Percentiles rank a stretch among this genome's conserved stretches.
These are phyloP conservation scores for Melanocharis versteri DNA, from an alignment of 2,113 vertebrate genomes.

Conservation along the genomic window DNA sequence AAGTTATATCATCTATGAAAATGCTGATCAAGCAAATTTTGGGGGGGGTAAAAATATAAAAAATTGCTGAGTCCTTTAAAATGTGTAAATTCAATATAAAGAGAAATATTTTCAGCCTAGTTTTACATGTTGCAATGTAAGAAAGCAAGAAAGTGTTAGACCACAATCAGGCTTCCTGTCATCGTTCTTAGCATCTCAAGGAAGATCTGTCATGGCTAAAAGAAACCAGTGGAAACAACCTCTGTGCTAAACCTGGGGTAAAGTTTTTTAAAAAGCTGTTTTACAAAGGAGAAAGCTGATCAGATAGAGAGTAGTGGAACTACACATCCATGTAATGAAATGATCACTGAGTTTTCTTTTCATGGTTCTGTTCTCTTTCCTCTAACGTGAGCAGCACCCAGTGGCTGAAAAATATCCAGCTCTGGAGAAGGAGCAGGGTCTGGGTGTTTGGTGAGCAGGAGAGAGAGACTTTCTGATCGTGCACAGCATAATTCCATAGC, in stretches of 20 bases:
- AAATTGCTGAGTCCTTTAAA: neutral
- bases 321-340: neutral
- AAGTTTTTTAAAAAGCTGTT: neutral
- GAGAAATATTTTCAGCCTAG: neutral
- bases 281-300: neutral
- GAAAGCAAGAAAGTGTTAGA: neutral
- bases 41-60: neutral
- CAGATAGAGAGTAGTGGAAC: neutral
- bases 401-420: neutral
- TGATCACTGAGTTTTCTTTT: neutral
- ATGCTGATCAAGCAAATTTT: neutral
- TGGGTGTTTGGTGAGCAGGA: neutral
- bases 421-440: neutral
- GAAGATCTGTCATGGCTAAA: neutral
- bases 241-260: neutral
- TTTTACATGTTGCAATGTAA: neutral
- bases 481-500: neutral
- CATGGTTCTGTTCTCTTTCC: neutral
- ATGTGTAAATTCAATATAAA: neutral
- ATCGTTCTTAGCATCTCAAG: neutral
- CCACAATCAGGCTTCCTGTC: neutral
- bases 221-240: neutral
- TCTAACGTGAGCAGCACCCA: conserved; percentile 58
- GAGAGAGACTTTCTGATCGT: neutral
- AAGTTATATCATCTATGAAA: neutral